These are phyloP conservation scores for Aegotheles bennettii DNA, from an alignment of 2,113 vertebrate species.

Conservation along the genomic window DNA sequence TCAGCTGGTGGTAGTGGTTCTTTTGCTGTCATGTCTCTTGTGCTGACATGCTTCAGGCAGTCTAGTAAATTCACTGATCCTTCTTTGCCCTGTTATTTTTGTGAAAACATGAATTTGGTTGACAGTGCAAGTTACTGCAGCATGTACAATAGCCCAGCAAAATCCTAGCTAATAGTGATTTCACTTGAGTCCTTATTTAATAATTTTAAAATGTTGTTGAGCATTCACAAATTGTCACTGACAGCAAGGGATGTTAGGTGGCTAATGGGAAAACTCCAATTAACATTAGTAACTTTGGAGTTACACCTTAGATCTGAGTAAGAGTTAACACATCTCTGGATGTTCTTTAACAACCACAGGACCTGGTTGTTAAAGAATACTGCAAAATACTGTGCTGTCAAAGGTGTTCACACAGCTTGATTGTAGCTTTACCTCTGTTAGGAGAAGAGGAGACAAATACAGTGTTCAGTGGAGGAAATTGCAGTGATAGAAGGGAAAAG, in stretches of 20 bases:
- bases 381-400: neutral
- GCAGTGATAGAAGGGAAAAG: neutral
- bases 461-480: neutral
- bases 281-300: neutral
- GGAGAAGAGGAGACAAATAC: neutral
- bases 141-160: neutral
- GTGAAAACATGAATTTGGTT: neutral
- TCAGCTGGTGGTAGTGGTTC: neutral
- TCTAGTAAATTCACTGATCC: neutral
- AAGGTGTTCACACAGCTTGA: neutral
- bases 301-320: neutral
- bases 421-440: neutral
- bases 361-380: neutral
- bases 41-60: neutral
- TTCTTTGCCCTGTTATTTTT: neutral
- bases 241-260: neutral
- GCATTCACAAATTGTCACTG: neutral
- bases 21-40: neutral
- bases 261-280: neutral
- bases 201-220: neutral
- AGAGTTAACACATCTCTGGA: neutral
- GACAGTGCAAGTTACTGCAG: neutral
- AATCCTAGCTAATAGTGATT: neutral
- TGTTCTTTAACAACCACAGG: neutral
- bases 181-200: neutral